A percentile compares a stretch with the other conserved stretches of the same genome.
Conservation (phyloP, 2,888 invertebrate species). For the Chymomyza amoena region DNA sequence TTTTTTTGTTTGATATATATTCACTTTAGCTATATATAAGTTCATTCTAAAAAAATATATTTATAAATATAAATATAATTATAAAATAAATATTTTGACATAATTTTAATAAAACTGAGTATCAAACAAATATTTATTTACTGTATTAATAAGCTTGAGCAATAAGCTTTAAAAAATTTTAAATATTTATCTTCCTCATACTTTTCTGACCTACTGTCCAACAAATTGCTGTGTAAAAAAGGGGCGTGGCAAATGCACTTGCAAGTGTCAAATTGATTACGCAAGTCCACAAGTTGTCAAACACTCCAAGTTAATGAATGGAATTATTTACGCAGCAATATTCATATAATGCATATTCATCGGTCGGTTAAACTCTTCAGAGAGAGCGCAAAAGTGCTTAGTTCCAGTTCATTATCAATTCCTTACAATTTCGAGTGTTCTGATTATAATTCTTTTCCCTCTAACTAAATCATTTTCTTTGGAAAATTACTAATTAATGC, state of each 20-base stretch:
- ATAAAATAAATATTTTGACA: no score
- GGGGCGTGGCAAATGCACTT: slow-evolving; percentile 26
- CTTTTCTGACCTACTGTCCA: background rate
- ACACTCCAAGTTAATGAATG: slow-evolving; percentile 58
- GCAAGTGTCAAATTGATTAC: slow-evolving; percentile 69
- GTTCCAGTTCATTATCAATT: background rate
- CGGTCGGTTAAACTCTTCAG: background rate
- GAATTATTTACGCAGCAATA: slow-evolving; percentile 34
- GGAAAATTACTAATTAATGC: background rate
- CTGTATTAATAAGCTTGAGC: no score
- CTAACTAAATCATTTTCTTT: background rate
- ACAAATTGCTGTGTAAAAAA: background rate
- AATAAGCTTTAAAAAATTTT: no score
- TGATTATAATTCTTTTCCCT: no score
- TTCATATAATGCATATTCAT: slow-evolving; percentile 24
- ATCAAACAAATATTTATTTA: no score
- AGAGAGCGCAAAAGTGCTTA: background rate
- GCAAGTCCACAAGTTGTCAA: slow-evolving; percentile 45
- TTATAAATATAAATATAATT: no score
- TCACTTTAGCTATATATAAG: no score
- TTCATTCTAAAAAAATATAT: no score
- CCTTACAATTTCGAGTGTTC: no score
- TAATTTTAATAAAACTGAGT: no score
- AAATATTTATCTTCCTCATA: no score
- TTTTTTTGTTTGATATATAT: no score